Evolutionary conservation across 2,888 invertebrate species (phyloP), one percentile per base, ranked within the genome.

Genomic region (Protonemura montana): DNA sequence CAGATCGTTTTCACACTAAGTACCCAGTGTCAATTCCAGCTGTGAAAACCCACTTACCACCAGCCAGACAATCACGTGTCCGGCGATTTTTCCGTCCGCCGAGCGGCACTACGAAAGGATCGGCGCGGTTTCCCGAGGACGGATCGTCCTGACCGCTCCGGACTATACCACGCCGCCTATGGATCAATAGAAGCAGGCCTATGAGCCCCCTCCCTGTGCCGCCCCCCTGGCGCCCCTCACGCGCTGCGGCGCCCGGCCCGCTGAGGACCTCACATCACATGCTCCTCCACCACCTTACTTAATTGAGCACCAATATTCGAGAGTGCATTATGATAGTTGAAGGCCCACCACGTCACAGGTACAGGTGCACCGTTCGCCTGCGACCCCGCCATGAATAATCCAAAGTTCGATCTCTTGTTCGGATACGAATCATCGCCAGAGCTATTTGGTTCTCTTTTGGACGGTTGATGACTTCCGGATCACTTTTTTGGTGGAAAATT

Each of bases 281-380:
- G 59, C 59, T 59, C 59, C 59, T 59, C 16, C 21, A 59, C 59
- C 59, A 59, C 59, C 59, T 59, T 21, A 59, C 59, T 59, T 59
- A 59, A 59, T 59, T 59, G 59, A 59, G 59, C 59, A 59, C 59
- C 59, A 59, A 59, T 59, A 59, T 59, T 59, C 59, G 59, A 59
- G 59, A 59, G 59, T 59, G 59, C 59, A 59, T 21, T 59, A 59
- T 59, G 59, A 59, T 59, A 10, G 59, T 3, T 59, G n/a, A n/a
- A n/a, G n/a, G 7, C 16, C 59, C 13, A 21, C 35, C 35, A 10
- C 35, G 5, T 3, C 3, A 10, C 35, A 10, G 5, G 35, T 6
- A 35, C 35, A 35, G 35, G 35, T 35, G 35, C 35, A 35, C 35
- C 35, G 10, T 35, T 10, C 5, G 35, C 35, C 35, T 21, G 59